Evolutionary conservation across 2,113 vertebrate species (phyloP), one percentile per base, ranked within the genome.

Genomic region (Oncorhynchus tshawytscha): DNA sequence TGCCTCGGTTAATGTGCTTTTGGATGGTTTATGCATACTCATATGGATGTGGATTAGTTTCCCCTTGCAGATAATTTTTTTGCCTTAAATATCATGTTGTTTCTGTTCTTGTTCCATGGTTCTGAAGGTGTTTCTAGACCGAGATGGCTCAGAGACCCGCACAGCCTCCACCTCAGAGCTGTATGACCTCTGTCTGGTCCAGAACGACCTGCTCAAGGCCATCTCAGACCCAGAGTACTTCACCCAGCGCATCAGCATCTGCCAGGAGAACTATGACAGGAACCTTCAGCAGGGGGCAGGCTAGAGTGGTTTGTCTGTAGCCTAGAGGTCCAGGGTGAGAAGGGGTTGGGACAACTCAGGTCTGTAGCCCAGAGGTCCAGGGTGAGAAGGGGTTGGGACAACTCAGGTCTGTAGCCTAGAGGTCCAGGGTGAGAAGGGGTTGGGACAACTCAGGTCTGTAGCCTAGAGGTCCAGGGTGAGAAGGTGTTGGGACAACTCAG

Each of bases 171-270:
- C 91, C 20, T 93, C 93, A 0, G 95, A 96, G 85, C 91, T 97
- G 16, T 95, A 95, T 0, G 85, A 95, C 29, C 0, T 96, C 74
- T 91, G 94, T 29, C 85, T 98, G 81, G 91, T 98, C 75, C 96
- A 96, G 89, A 96, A 90, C 0, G 81, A 98, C 84, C 94, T 98
- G 67, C 94, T 98, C 66, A 87, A 85, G 71, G 96, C 96, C 83
- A 96, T 98, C 24, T 86, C 94, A 0, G 88, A 98, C 1, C 86
- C 84, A 6, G 77, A 83, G 84, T 97, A 96, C 90, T 98, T 98
- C 91, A 92, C 92, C 25, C 86, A 5, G 77, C 92, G 94, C 0
- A 82, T 97, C 70, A 88, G 79, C 84, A 89, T 86, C 75, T 97
- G 96, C 0, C 91, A 94, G 87, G 93, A 95, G 73, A 97, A 96